phyloP scores from a whole-genome alignment of 2,113 vertebrate genomes.

The Nerophis ophidion region DNA sequence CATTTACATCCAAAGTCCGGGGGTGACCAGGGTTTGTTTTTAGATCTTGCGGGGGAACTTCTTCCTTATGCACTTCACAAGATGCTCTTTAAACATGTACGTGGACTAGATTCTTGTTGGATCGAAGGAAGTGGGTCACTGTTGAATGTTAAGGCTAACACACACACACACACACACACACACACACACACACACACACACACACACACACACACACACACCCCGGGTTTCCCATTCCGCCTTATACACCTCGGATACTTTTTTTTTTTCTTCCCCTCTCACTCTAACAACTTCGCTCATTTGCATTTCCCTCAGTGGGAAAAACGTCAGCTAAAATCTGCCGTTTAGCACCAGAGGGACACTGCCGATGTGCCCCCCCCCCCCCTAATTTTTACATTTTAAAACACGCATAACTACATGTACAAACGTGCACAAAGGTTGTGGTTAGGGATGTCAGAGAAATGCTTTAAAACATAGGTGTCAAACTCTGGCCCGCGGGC shows the following conservation, averaged over 20 bases:
- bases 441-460: too few species aligned
- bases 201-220: slow-evolving; percentile 7
- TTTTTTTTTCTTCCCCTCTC: slow-evolving; percentile 11
- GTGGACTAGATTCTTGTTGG: neutral
- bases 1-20: too few species aligned
- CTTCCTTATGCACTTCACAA: slow-evolving; percentile 8
- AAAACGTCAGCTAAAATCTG: slow-evolving; percentile 39
- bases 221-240: slow-evolving; percentile 32
- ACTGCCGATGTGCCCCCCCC: too few species aligned
- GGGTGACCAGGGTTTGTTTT: neutral
- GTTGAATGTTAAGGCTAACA: slow-evolving; percentile 17
- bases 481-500: too few species aligned
- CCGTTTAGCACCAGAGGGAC: slow-evolving; percentile 35
- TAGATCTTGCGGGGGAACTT: slow-evolving; percentile 7
- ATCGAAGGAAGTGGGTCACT: slow-evolving; percentile 46
- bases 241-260: slow-evolving; percentile 25
- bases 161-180: neutral
- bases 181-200: slow-evolving; percentile 8
- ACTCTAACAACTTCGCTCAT: slow-evolving; percentile 33
- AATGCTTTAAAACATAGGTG: too few species aligned
- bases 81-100: slow-evolving; percentile 19
- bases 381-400: too few species aligned
- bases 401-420: slow-evolving; percentile 24
- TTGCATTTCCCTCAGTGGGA: slow-evolving; percentile 26
- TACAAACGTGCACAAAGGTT: slow-evolving; percentile 9